Conservation (phyloP, 1,140 invertebrate genomes). For the Telenomus remus region DNA sequence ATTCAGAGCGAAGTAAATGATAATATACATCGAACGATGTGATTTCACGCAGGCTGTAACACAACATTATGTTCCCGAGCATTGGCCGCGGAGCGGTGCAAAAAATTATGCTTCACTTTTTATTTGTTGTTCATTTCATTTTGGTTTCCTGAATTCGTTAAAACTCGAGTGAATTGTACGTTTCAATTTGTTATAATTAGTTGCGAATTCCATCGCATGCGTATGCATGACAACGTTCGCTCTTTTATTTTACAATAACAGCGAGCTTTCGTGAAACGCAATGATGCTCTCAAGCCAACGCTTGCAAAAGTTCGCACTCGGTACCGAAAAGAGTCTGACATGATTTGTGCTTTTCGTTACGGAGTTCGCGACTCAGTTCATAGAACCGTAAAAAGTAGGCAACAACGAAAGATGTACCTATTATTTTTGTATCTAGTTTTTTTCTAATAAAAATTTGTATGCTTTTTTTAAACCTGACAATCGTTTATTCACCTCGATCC, state of each 20-base stretch:
- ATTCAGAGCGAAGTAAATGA: slow-evolving; percentile 27
- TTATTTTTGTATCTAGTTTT: slow-evolving; percentile 72
- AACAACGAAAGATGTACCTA: slow-evolving; percentile 70
- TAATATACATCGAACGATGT: slow-evolving; percentile 48
- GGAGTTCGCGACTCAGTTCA: slow-evolving; percentile 33
- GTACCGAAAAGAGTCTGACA: slow-evolving; percentile 29
- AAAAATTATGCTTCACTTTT: slow-evolving; percentile 11
- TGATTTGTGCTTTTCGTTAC: slow-evolving; percentile 25
- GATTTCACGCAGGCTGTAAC: slow-evolving; percentile 54
- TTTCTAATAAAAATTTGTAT: slow-evolving; percentile 71
- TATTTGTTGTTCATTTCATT: slow-evolving; percentile 9
- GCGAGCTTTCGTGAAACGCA: background rate
- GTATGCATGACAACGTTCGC: no score
- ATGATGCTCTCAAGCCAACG: slow-evolving; percentile 32
- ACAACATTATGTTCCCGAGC: slow-evolving; percentile 44
- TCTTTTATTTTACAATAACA: no score
- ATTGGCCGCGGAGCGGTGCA: slow-evolving; percentile 29
- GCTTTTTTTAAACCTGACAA: slow-evolving; percentile 62
- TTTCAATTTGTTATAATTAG: no score
- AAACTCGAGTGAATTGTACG: no score
- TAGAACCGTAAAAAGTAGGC: slow-evolving; percentile 58
- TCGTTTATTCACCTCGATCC: background rate
- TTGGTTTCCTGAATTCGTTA: no score
- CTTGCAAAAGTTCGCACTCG: slow-evolving; percentile 31
- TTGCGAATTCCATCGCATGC: no score